Base-by-base conservation (phyloP, 2,797 vertebrate species). In the Spheniscus humboldti region DNA sequence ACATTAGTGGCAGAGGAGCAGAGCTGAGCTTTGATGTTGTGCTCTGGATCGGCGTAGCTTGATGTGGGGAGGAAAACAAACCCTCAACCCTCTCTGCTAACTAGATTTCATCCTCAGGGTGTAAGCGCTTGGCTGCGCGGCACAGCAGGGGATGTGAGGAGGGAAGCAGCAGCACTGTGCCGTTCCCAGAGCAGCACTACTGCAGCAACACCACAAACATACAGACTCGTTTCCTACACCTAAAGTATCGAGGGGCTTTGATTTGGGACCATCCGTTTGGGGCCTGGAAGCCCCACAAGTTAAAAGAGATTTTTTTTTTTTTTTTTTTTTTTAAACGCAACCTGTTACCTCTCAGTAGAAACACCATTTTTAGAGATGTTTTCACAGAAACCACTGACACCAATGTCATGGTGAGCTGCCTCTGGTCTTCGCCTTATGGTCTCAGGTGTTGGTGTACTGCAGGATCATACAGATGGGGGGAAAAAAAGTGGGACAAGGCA, bases 61-160 rank as follows among this genome's bases (percentile, higher is more conserved):
- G 13, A 8, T 2, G 5, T 25, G 45, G n/a, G 66, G 23, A 69
- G 41, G n/a, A 37, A 86, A 71, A 72, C 39, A 81, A 89, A 14
- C 35, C 66, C 52, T 67, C 33, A 9, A 1, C 20, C 47, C 2
- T 11, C 57, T 53, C 76, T 80, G 64, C 52, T 50, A 10, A 22
- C 31, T 27, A 3, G 6, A 50, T 80, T 24, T 35, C 41, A 15
- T 17, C 17, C 63, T 48, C 17, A 1, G 45, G 12, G 20, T 53
- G 62, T 4, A 33, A 66, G 62, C 7, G 18, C 15, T 25, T 56
- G 48, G 33, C 53, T 66, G 56, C 37, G 4, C 0, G 0, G 47
- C 8, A 2, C 41, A 16, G 53, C 52, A 45, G 30, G 59, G 24
- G 37, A 22, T 24, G 7, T 9, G 13, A 10, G 24, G 8, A 45